Evolutionary conservation across 2,797 vertebrate species (phyloP).

Genomic region (Gallinago stenura): DNA sequence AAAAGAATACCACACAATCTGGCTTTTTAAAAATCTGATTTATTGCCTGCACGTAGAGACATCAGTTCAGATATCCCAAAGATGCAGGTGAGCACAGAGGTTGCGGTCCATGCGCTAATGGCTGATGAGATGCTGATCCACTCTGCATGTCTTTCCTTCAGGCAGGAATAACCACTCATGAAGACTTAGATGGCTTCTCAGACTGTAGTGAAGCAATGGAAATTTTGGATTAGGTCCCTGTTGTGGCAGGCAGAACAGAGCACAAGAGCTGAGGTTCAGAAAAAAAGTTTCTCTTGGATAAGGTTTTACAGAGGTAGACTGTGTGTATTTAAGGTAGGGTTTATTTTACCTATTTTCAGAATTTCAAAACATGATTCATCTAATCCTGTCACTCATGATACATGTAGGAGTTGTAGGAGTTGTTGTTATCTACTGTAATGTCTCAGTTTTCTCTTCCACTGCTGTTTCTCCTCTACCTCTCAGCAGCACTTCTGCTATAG

Average conservation of each 20-base stretch:
- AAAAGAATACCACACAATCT: not conserved
- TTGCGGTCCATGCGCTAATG: fast-evolving
- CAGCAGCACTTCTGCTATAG: not conserved
- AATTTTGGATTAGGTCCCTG: not conserved
- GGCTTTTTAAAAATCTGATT: not conserved
- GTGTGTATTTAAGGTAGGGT: not conserved
- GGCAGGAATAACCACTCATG: not conserved
- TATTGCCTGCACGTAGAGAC: not conserved
- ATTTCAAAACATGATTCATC: not conserved
- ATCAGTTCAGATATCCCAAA: not conserved
- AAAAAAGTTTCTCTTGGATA: not conserved
- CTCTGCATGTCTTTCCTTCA: not conserved
- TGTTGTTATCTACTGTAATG: not conserved
- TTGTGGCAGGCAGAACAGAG: not conserved
- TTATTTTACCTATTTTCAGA: not conserved
- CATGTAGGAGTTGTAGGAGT: not conserved
- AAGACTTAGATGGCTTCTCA: not conserved
- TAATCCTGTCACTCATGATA: not conserved
- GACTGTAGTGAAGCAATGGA: not conserved
- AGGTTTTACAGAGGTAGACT: not conserved
- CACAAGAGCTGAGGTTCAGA: not conserved
- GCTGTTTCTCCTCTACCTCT: not conserved
- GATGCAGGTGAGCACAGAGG: not conserved
- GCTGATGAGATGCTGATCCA: not conserved
- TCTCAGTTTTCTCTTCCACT: not conserved